These are phyloP conservation scores for Trochalopteron elliotii DNA, from an alignment of 2,113 vertebrate genomes.

Conservation along the genomic window DNA sequence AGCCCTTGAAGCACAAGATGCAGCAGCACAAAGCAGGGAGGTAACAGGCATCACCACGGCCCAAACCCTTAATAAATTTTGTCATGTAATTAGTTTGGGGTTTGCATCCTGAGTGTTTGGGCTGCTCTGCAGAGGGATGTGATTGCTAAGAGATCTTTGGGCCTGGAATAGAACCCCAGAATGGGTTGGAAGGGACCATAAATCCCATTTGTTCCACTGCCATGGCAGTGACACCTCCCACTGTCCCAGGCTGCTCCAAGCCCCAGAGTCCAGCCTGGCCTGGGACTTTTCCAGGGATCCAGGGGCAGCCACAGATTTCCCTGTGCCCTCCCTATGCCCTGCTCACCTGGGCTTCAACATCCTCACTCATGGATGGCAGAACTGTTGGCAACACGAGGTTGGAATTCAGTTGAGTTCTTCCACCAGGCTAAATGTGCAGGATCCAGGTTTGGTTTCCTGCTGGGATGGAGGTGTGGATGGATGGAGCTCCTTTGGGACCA, in stretches of 20 bases:
- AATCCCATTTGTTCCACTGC: neutral
- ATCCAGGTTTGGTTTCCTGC: neutral
- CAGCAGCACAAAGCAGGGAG: neutral
- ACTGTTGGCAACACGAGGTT: rapidly evolving
- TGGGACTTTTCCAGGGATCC: neutral
- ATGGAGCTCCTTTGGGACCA: neutral
- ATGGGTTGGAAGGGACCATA: neutral
- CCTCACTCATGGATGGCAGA: neutral
- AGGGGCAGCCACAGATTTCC: neutral
- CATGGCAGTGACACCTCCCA: neutral
- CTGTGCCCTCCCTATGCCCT: neutral
- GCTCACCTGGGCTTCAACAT: rapidly evolving
- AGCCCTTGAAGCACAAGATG: neutral
- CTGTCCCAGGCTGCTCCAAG: neutral
- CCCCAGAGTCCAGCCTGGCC: neutral
- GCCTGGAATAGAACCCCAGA: neutral
- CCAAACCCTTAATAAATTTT: neutral
- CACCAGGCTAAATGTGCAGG: rapidly evolving
- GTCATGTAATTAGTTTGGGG: neutral
- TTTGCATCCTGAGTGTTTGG: neutral
- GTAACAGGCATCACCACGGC: neutral
- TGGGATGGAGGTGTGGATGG: neutral
- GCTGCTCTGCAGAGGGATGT: neutral
- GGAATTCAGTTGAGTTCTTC: rapidly evolving
- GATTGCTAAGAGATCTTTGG: rapidly evolving